Base-by-base conservation (phyloP, 2,113 vertebrate species). In the Furnarius figulus region DNA sequence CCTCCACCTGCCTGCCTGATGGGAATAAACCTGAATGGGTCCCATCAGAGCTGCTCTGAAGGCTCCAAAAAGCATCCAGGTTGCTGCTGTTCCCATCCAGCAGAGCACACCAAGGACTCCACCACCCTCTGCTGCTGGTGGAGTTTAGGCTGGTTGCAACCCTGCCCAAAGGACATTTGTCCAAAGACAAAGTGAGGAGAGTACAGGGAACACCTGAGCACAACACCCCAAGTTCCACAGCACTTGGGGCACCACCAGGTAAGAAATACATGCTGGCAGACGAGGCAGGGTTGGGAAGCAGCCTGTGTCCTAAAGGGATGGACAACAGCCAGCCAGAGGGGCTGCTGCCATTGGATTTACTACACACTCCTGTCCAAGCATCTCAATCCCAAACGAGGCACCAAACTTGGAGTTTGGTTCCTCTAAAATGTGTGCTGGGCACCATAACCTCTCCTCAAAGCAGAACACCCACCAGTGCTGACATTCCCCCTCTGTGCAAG, bases 91-190 rank as follows among this genome's bases (percentile, higher is more conserved):
- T 35, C 17, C 39, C 80, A 58, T 4, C 37, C 44, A 75, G 40
- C 40, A 66, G 40, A 37, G 66, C 0, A 1, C 30, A 73, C 12
- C 0, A 1, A 68, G 28, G 3, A 5, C 27, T 21, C 19, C 8
- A 0, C 11, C 12, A 0, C 11, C 12, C 13, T 59, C 30, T 56
- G 58, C 47, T 65, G 9, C 25, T 52, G 49, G 7, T 46, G 59
- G 30, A 76, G 20, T 7, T 86, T 5, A 5, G 33, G 37, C n/a
- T 46, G 12, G 35, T 49, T 66, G 55, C 12, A 50, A 20, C 42
- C 14, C 55, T 85, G 12, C 33, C 27, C 0, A 0, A 78, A 2
- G 1, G 12, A 81, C 87, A 28, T 5, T 46, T 37, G 8, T 11
- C 28, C 40, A 28, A 35, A 89, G 35, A 16, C 40, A 85, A 59